Base-by-base conservation (phyloP, 2,113 vertebrate genomes). In the Cyrtonyx montezumae region DNA sequence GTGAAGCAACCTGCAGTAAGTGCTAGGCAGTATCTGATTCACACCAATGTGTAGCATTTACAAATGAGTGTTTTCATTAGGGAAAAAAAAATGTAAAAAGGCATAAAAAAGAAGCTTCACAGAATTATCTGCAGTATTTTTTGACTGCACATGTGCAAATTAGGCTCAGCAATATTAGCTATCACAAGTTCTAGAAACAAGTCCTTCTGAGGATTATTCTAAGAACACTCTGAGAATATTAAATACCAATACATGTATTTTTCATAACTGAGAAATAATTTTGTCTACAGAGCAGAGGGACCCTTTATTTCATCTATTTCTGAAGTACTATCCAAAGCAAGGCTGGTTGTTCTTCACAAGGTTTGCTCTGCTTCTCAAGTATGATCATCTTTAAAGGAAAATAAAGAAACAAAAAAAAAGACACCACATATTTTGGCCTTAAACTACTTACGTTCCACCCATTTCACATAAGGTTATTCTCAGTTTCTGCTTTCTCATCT, bases 121-220 rank as follows among this genome's bases (percentile, higher is more conserved):
- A 55, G 55, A 79, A 66, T 66, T 43, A 77, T 87, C 74, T 81
- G 77, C 49, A n/a, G 15, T 40, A 46, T 84, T 65, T 92, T 75
- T 56, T 65, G 37, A 63, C 34, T 75, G 36, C 48, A 40, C 4
- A 2, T 40, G 55, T 61, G 40, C 56, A 88, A 68, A 59, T 79
- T 68, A 61, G 26, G 61, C 26, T 30, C 69, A 89, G 62, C 22
- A 74, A 86, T 11, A 81, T 36, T 30, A 67, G 46, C 32, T 81
- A 94, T 51, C 74, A 81, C 56, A 91, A 79, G 53, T 75, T 89
- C 62, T 68, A 93, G 74, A 78, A 90, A 65, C 32, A 68, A 90
- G 51, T 13, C 7, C 20, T 68, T 84, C 76, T 56, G 65, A 74
- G 79, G 58, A 63, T 76, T 45, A 87, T 42, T 80, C 32, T 67